A percentile compares a stretch with the other conserved stretches of the same genome.
These are phyloP conservation scores for Sipha flava DNA, from an alignment of 1,140 invertebrate species.

Conservation along the genomic window DNA sequence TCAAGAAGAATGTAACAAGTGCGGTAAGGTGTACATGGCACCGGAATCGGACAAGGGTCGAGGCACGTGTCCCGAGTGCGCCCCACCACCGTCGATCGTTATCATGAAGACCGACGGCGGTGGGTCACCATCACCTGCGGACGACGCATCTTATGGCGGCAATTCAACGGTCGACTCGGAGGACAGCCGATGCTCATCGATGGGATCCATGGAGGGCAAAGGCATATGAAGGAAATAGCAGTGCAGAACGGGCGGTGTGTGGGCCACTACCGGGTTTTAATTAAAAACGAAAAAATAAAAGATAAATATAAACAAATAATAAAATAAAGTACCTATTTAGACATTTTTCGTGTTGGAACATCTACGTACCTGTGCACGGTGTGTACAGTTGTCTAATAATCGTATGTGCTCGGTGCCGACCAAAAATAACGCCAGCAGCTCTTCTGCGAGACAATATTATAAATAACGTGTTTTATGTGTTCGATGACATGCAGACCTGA, in stretches of 20 bases:
- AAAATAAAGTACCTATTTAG: too few species aligned
- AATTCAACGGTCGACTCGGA: neutral
- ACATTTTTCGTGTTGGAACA: too few species aligned
- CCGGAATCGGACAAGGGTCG: conserved; percentile 23
- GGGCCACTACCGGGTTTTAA: neutral
- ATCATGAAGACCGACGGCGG: too few species aligned
- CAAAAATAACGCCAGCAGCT: too few species aligned
- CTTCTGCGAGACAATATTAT: neutral
- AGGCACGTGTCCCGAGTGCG: neutral
- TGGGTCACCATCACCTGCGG: neutral
- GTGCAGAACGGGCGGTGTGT: neutral
- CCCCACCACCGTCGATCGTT: neutral
- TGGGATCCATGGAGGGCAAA: neutral
- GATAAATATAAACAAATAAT: neutral
- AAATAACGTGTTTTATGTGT: neutral
- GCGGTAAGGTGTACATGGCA: conserved; percentile 19
- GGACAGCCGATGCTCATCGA: neutral
- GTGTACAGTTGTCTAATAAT: too few species aligned
- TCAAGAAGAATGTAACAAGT: conserved; percentile 2
- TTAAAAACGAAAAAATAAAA: neutral
- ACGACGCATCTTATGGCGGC: neutral
- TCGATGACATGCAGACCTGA: too few species aligned
- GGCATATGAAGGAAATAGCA: neutral
- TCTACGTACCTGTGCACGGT: too few species aligned
- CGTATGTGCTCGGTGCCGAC: too few species aligned